phyloP scores from a whole-genome alignment of 2,113 vertebrate genomes.

The Pterocles orientalis region DNA sequence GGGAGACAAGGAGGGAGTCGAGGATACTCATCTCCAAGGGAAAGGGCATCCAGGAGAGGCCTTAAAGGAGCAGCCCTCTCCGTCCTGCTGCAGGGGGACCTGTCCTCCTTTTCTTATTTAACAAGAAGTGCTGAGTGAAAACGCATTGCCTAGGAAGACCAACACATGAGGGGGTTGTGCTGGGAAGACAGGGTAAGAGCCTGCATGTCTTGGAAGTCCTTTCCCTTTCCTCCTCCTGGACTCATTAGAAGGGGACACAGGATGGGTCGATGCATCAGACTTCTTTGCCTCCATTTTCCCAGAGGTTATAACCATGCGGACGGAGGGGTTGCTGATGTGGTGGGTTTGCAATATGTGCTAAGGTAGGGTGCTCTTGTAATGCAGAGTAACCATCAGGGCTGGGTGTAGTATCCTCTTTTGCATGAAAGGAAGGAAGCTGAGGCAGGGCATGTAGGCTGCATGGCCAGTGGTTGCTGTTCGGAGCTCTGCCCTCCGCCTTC shows the following conservation, averaged over 20 bases:
- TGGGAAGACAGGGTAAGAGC: not conserved
- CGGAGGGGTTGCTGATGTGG: not conserved
- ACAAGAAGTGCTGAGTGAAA: not conserved
- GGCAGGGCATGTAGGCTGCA: rapidly evolving
- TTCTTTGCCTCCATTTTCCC: not conserved
- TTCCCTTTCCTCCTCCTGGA: not conserved
- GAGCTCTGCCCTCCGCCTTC: not conserved
- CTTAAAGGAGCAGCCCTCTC: conserved; percentile 31
- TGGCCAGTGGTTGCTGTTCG: not conserved
- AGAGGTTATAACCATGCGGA: not conserved
- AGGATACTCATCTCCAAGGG: conserved; percentile 54
- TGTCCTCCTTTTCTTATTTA: not conserved
- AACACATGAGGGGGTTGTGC: not conserved
- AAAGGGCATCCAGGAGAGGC: conserved; percentile 66
- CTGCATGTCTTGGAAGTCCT: not conserved
- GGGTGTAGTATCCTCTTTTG: not conserved
- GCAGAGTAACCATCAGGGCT: not conserved
- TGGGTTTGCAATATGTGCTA: not conserved
- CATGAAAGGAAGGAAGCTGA: not conserved
- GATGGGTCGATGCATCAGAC: not conserved
- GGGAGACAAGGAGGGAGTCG: conserved; percentile 46
- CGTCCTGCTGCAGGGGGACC: not conserved
- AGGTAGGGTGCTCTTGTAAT: not conserved
- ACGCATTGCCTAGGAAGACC: not conserved
- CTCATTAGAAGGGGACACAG: not conserved